Evolutionary conservation across 2,888 invertebrate genomes (phyloP), one percentile per base, ranked within the genome.

Genomic region (Rhingia rostrata): DNA sequence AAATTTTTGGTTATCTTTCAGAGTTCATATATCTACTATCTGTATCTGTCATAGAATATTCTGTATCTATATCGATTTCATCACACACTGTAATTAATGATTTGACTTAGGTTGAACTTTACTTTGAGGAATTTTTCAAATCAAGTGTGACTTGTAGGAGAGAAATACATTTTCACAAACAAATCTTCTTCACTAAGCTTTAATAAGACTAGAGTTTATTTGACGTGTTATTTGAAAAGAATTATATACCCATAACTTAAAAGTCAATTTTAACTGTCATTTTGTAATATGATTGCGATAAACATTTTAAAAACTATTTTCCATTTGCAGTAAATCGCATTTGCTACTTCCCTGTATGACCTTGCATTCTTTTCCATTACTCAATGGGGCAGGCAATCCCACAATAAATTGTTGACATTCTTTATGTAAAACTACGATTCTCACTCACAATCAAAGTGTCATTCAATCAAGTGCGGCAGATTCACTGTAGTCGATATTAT

Each of bases 391-490:
- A 64, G 82, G 77, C 82, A 77, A 82, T 77, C 82, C 82, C 77
- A 82, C 60, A 61, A 72, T 77, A 72, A 82, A 82, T 82, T 77
- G 77, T 78, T 82, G 72, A 72, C 72, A 82, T 82, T 82, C 77
- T 61, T 82, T 35, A 22, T 61, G 72, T 82, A 39, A 33, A 77
- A 64, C 70, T 70, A 49, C 53, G 45, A 78, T 70, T 77, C 47
- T 72, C 51, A 33, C 54, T 49, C 53, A 54, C 82, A 66, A 66
- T 77, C 64, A 67, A 82, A 77, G 47, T 77, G 77, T 77, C 77
- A 82, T 37, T 82, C 82, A 82, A 77, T 82, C 82, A 82, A 43
- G 33, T 47, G 64, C 64, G 64, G 66, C 63, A 54, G 63, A 77
- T 66, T 72, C 77, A 61, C 81, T 39, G 51, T 35, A 70, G 37